Evolutionary conservation across 1,140 invertebrate genomes (phyloP).

Genomic region (Bombus pyrosoma): DNA sequence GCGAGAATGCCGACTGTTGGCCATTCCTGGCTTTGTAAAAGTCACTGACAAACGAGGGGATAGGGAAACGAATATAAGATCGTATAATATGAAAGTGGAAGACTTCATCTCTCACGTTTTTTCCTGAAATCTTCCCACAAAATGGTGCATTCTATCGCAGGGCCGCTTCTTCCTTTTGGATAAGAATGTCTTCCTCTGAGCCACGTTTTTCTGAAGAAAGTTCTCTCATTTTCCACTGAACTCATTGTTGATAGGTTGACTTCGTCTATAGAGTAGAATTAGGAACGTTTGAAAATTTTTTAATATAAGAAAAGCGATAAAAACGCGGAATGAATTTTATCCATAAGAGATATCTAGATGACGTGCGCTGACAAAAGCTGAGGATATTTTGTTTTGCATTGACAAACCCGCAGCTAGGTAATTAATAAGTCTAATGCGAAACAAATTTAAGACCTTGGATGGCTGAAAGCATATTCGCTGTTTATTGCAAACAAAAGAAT

Average conservation of each 20-base stretch:
- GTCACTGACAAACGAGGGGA: conserved; percentile 6
- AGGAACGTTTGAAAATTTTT: conserved; percentile 15
- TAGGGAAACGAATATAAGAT: conserved; percentile 33
- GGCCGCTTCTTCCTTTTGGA: conserved; percentile 11
- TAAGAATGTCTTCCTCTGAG: conserved; percentile 41
- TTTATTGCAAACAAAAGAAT: conserved; percentile 9
- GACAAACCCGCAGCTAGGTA: neutral
- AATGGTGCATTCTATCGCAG: conserved; percentile 26
- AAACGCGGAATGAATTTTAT: neutral
- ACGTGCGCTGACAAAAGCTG: neutral
- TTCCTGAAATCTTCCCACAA: conserved; percentile 20
- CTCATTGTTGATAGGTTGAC: conserved; percentile 25
- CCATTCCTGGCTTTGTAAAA: conserved; percentile 37
- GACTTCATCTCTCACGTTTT: neutral
- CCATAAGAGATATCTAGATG: neutral
- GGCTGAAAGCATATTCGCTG: neutral
- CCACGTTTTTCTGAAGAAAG: neutral
- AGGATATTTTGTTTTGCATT: too few species aligned
- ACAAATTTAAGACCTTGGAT: neutral
- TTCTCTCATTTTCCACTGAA: neutral
- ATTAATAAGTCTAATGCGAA: conserved; percentile 8
- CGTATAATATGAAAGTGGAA: conserved; percentile 29
- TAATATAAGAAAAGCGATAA: neutral
- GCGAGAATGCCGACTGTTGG: conserved; percentile 25
- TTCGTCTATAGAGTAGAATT: conserved; percentile 8